Evolutionary conservation across 2,888 invertebrate genomes (phyloP).

Genomic region (Cheilosia vernalis): DNA sequence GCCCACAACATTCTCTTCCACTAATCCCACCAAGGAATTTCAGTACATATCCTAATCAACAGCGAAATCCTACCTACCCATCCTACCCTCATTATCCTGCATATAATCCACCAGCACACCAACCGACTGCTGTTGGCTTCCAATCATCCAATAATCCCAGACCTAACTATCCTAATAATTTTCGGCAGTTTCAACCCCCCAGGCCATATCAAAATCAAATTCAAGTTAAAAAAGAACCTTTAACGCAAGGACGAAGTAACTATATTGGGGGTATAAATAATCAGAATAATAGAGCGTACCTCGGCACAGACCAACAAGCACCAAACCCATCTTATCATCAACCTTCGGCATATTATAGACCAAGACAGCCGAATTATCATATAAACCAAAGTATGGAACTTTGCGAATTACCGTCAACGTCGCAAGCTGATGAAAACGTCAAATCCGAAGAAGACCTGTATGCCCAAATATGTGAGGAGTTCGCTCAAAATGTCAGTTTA

Average conservation of each 20-base stretch:
- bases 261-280: not conserved
- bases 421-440: not conserved
- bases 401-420: not conserved
- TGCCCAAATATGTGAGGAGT: not conserved
- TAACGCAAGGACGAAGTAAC: not conserved
- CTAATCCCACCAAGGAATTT: not conserved
- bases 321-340: slow-evolving; percentile 3
- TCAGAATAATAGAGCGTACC: slow-evolving; percentile 2
- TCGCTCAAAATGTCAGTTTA: slow-evolving; percentile 17
- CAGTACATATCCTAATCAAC: not conserved
- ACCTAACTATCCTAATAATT: too few relatives aligned
- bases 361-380: slow-evolving; percentile 4
- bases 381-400: slow-evolving; percentile 12
- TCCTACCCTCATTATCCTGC: slow-evolving; percentile 4
- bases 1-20: not conserved
- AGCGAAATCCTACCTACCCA: not conserved
- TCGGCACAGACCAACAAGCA: slow-evolving; percentile 13
- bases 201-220: too few relatives aligned
- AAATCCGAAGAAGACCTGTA: slow-evolving; percentile 20
- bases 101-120: not conserved
- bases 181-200: too few relatives aligned
- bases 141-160: too few relatives aligned
- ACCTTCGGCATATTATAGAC: slow-evolving; percentile 11
- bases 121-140: not conserved
- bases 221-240: too few relatives aligned